Evolutionary conservation across 2,113 vertebrate genomes (phyloP).

Genomic region (Monopterus albus): DNA sequence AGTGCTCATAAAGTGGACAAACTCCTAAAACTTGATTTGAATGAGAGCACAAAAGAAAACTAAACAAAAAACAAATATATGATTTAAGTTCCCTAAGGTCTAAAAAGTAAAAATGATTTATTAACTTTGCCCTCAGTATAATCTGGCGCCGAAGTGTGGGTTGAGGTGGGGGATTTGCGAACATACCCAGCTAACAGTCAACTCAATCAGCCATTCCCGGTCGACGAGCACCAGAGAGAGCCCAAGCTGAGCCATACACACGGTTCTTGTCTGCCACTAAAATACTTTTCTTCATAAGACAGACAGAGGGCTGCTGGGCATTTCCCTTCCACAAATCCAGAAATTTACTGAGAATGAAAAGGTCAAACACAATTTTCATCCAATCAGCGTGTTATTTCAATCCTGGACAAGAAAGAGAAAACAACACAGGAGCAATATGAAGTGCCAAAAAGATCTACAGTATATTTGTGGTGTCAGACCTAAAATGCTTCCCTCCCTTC

Average conservation of each 20-base stretch:
- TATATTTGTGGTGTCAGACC: constrained; percentile 36
- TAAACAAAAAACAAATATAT: not conserved
- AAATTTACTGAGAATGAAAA: constrained; percentile 49
- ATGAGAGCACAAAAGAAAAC: not conserved
- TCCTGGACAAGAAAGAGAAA: constrained; percentile 34
- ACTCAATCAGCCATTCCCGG: constrained; percentile 41
- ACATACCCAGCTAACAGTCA: constrained; percentile 38
- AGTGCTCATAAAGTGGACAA: not conserved
- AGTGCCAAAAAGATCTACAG: constrained; percentile 22
- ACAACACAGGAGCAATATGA: constrained; percentile 47
- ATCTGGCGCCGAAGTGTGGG: constrained; percentile 4
- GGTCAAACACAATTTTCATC: constrained; percentile 54
- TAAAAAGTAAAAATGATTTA: constrained; percentile 19
- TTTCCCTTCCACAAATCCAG: constrained; percentile 40
- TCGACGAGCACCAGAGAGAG: constrained; percentile 43
- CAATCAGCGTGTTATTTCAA: constrained; percentile 40
- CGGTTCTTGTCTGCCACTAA: constrained; percentile 39
- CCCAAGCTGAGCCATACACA: constrained; percentile 24
- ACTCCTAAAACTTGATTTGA: constrained; percentile 13
- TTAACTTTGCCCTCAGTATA: not conserved
- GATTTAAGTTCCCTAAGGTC: not conserved
- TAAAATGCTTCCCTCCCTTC: constrained; percentile 20
- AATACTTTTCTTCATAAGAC: constrained; percentile 34
- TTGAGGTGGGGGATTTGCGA: not conserved
- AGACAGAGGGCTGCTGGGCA: constrained; percentile 30